Conservation (phyloP, 2,888 invertebrate genomes). For the Thereva nobilitata region DNA sequence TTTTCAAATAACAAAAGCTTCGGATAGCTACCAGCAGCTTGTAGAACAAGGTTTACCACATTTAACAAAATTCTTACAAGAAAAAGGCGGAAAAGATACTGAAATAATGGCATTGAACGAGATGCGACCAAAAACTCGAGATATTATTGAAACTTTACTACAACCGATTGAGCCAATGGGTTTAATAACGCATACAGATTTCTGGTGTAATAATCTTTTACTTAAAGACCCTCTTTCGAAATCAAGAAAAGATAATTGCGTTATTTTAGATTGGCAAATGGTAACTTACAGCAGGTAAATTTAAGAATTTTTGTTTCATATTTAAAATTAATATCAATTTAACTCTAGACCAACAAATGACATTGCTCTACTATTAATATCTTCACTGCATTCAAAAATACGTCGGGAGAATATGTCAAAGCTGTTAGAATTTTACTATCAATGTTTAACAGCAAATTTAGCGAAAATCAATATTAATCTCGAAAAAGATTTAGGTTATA, state of each 20-base stretch:
- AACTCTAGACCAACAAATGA: constrained; percentile 71
- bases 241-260: constrained; percentile 61
- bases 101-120: constrained; percentile 65
- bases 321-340: constrained; percentile 1
- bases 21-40: constrained; percentile 78
- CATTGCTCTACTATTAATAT: constrained; percentile 71
- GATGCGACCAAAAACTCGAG: constrained; percentile 69
- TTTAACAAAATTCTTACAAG: constrained; percentile 71
- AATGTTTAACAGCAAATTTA: constrained; percentile 66
- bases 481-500: constrained; percentile 62
- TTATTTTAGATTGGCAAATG: constrained; percentile 84
- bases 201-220: constrained; percentile 81
- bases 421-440: constrained; percentile 73
- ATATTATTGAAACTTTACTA: constrained; percentile 71
- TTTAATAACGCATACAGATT: constrained; percentile 79
- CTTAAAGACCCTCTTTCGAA: constrained; percentile 63
- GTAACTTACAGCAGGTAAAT: constrained; percentile 68
- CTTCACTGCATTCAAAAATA: constrained; percentile 73
- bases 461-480: constrained; percentile 67
- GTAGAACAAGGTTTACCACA: constrained; percentile 78
- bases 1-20: constrained; percentile 77
- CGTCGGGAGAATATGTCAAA: constrained; percentile 67
- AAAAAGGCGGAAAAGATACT: constrained; percentile 66
- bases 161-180: constrained; percentile 75
- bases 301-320: constrained; percentile 8